Conservation (phyloP, 1,140 invertebrate genomes). For the Campoletis sonorensis region DNA sequence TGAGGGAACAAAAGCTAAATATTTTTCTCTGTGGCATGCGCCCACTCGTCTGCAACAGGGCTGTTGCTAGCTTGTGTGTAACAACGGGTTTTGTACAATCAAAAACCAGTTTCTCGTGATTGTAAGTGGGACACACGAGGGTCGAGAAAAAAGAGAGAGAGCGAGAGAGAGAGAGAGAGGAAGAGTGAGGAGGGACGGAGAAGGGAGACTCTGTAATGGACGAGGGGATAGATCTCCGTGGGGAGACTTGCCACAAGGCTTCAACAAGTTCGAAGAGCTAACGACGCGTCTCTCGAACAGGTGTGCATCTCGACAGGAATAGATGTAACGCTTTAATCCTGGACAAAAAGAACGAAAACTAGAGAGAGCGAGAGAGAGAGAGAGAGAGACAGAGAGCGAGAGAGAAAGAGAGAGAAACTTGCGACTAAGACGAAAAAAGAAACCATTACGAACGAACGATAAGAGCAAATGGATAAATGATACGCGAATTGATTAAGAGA, state of each 20-base stretch:
- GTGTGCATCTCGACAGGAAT: conserved; percentile 25
- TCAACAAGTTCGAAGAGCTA: conserved; percentile 10
- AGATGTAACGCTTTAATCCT: conserved; percentile 29
- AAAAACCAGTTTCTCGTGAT: conserved; percentile 48
- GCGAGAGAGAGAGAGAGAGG: conserved; percentile 8
- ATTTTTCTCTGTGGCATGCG: not conserved
- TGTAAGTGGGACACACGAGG: conserved; percentile 49
- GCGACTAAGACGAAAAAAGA: not conserved
- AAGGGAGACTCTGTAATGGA: not conserved
- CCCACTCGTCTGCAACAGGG: not conserved
- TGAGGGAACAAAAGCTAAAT: no score
- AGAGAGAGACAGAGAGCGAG: no score
- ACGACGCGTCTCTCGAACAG: conserved; percentile 23
- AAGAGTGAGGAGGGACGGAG: conserved; percentile 5
- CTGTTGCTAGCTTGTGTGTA: conserved; percentile 26
- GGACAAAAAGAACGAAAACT: not conserved
- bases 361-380: not conserved
- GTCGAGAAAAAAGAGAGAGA: conserved; percentile 26
- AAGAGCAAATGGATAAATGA: not conserved
- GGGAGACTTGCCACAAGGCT: conserved; percentile 5
- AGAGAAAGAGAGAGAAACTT: not conserved
- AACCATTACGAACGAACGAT: not conserved
- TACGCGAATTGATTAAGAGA: not conserved
- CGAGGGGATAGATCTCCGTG: conserved; percentile 13
- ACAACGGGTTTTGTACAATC: conserved; percentile 41